Conservation (phyloP, 1,140 invertebrate genomes). For the Phortica variegata region DNA sequence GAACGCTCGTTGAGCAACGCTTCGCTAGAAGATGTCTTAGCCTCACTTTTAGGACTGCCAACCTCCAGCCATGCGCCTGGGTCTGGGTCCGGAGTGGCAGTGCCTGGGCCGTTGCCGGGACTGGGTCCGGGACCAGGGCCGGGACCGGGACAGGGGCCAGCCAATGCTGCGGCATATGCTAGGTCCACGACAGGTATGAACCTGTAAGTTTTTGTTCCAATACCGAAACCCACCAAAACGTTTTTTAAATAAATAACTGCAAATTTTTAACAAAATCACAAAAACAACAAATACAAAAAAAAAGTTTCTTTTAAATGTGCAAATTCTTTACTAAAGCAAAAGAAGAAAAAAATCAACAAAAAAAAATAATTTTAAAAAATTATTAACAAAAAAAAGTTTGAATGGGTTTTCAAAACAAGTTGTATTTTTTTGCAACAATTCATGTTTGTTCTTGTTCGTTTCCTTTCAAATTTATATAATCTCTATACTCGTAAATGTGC, state of each 20-base stretch:
- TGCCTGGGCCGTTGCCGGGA: too few species aligned
- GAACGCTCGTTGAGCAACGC: slow-evolving; percentile 73
- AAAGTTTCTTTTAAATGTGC: neutral
- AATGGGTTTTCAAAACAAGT: neutral
- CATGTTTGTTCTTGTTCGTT: slow-evolving; percentile 34
- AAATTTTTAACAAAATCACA: slow-evolving; percentile 15
- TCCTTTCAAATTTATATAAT: slow-evolving; percentile 15
- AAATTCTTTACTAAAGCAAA: neutral
- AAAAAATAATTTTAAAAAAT: slow-evolving; percentile 21
- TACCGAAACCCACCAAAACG: slow-evolving; percentile 21
- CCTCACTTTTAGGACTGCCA: slow-evolving; percentile 82
- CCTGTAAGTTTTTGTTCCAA: slow-evolving; percentile 69
- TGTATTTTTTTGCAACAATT: slow-evolving; percentile 28
- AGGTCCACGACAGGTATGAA: slow-evolving; percentile 57
- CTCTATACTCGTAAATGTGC: too few species aligned
- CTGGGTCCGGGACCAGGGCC: too few species aligned
- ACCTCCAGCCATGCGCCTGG: slow-evolving; percentile 57
- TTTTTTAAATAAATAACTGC: too few species aligned
- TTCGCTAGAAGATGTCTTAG: slow-evolving; percentile 89
- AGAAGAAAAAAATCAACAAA: slow-evolving; percentile 18
- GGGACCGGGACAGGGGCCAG: too few species aligned
- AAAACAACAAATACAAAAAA: slow-evolving; percentile 5
- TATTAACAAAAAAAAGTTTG: slow-evolving; percentile 1
- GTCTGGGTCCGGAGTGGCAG: too few species aligned
- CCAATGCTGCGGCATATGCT: slow-evolving; percentile 16